Evolutionary conservation across 1,140 invertebrate genomes (phyloP).

Genomic region (Achatina immaculata): DNA sequence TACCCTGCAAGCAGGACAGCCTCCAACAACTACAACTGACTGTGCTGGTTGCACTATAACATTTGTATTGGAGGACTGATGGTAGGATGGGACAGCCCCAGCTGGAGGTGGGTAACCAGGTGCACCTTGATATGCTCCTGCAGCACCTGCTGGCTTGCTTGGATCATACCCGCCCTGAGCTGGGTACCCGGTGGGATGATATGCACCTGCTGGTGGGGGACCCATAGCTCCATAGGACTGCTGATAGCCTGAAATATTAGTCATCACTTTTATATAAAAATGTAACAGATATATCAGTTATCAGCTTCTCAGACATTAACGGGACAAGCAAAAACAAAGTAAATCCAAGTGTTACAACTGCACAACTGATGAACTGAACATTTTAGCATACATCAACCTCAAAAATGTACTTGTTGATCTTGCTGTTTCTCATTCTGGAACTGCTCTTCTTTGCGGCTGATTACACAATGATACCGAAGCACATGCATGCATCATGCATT

Average conservation of each 20-base stretch:
- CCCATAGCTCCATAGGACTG: constrained; percentile 20
- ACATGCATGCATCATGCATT: no score
- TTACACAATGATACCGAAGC: no score
- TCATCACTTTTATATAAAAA: no score
- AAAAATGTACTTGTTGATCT: no score
- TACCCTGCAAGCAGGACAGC: constrained; percentile 85
- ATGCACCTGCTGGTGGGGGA: constrained; percentile 39
- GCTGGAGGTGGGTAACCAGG: constrained; percentile 37
- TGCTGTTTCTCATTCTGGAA: no score
- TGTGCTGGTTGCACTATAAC: constrained; percentile 68
- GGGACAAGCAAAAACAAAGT: no score
- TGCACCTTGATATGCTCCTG: background rate
- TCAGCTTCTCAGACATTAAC: no score
- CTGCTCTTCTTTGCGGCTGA: no score
- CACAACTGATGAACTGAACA: no score
- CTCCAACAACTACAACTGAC: constrained; percentile 82
- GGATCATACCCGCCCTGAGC: constrained; percentile 16
- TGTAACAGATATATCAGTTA: no score
- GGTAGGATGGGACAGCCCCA: constrained; percentile 43
- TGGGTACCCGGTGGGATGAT: constrained; percentile 14
- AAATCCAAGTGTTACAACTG: no score
- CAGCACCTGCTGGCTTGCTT: constrained; percentile 7
- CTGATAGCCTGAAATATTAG: constrained; percentile 11
- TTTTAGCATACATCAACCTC: no score
- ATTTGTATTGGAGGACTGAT: constrained; percentile 31